phyloP scores from a whole-genome alignment of 2,797 vertebrate genomes.

The Neolamprologus multifasciatus region DNA sequence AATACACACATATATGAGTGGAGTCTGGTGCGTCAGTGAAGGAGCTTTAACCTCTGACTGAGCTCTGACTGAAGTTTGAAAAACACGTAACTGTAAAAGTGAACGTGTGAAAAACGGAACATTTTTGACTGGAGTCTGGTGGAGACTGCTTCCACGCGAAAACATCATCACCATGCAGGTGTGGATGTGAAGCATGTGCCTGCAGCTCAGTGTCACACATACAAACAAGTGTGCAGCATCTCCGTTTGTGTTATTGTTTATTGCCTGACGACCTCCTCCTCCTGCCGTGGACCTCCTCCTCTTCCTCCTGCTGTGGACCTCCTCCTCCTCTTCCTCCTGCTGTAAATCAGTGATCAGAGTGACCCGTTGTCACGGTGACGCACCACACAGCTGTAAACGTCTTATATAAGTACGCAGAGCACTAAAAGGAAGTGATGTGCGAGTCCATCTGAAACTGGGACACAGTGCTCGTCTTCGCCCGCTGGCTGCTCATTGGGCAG shows the following conservation, averaged over 20 bases:
- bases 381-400: not conserved
- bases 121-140: not conserved
- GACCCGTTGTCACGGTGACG: not conserved
- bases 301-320: no score
- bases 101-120: not conserved
- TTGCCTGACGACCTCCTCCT: not conserved
- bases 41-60: not conserved
- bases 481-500: slow-evolving; percentile 28
- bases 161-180: not conserved
- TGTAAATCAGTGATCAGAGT: not conserved
- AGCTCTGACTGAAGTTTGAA: not conserved
- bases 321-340: not conserved
- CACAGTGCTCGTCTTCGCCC: not conserved
- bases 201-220: not conserved
- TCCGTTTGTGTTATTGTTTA: not conserved
- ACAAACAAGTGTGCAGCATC: not conserved
- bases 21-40: not conserved
- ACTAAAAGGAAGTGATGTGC: not conserved
- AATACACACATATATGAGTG: not conserved
- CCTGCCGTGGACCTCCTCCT: no score
- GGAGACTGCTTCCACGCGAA: not conserved
- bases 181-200: not conserved
- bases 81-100: not conserved
- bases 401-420: not conserved
- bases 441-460: not conserved